Conservation (phyloP, 1,140 invertebrate genomes). For the Heterodera schachtii region DNA sequence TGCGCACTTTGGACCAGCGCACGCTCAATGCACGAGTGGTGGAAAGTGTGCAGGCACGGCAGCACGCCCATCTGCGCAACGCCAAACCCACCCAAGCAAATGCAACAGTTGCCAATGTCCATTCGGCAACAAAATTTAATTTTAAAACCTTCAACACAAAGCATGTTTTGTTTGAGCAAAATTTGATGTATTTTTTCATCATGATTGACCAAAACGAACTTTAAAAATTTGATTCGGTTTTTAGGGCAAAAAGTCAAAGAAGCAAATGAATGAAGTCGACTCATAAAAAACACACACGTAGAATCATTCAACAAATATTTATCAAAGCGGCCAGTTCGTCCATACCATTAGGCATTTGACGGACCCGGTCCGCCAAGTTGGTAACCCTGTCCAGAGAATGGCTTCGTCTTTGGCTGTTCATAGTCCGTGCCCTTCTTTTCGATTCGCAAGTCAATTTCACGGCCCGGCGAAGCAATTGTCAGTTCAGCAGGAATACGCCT, state of each 20-base stretch:
- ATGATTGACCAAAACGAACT: too few species aligned
- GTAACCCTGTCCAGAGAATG: constrained; percentile 85
- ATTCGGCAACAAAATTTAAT: not conserved
- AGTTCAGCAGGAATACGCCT: constrained; percentile 87
- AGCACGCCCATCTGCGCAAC: constrained; percentile 2
- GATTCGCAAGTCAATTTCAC: constrained; percentile 84
- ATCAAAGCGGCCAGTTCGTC: too few species aligned
- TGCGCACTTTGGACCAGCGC: not conserved
- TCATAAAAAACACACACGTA: too few species aligned
- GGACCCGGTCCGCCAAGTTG: too few species aligned
- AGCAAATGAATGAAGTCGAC: too few species aligned
- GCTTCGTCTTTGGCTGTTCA: constrained; percentile 71
- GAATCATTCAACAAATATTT: too few species aligned
- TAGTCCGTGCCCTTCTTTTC: constrained; percentile 70
- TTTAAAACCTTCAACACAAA: too few species aligned
- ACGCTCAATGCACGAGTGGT: not conserved
- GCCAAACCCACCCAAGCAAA: constrained; percentile 3
- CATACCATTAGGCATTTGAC: too few species aligned
- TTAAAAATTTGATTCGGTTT: too few species aligned
- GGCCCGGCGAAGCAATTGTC: constrained; percentile 70
- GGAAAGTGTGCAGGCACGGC: constrained; percentile 13
- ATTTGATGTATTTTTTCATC: too few species aligned
- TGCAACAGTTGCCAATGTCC: constrained; percentile 6
- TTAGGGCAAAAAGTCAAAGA: too few species aligned
- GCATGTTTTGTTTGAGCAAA: too few species aligned